Percentiles rank a stretch among this genome's conserved stretches.
Conservation (phyloP, 2,797 vertebrate genomes). For the Amblyopsis hoosieri region DNA sequence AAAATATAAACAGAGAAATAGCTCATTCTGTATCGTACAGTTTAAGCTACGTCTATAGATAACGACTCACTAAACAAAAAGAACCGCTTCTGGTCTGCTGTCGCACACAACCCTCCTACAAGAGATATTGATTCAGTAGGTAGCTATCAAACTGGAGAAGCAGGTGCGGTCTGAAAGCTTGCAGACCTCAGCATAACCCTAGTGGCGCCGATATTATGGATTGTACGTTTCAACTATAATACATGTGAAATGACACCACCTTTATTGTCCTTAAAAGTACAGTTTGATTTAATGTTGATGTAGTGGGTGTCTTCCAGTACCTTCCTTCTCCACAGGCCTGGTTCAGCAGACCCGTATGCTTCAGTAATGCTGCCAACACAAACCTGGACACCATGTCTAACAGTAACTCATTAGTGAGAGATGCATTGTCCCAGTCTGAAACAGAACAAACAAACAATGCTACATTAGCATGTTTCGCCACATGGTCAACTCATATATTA, state of each 20-base stretch:
- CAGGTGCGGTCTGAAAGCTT: too few relatives aligned
- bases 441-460: slow-evolving; percentile 18
- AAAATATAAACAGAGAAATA: not conserved
- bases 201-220: too few relatives aligned
- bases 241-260: too few relatives aligned
- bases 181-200: too few relatives aligned
- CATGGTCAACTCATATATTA: not conserved
- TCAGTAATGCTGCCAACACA: slow-evolving; percentile 91
- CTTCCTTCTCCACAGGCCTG: slow-evolving; percentile 93
- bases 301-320: slow-evolving; percentile 60
- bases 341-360: slow-evolving; percentile 89
- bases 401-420: slow-evolving; percentile 90
- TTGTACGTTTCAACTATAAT: too few relatives aligned
- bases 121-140: too few relatives aligned
- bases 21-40: not conserved
- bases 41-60: not conserved
- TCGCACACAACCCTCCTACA: too few relatives aligned
- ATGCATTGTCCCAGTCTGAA: slow-evolving; percentile 96
- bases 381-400: slow-evolving; percentile 95
- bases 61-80: too few relatives aligned
- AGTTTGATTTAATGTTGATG: too few relatives aligned
- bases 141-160: too few relatives aligned
- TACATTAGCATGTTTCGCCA: not conserved
- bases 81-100: too few relatives aligned
- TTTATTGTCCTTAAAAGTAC: too few relatives aligned